phyloP scores from a whole-genome alignment of 1,140 invertebrate species.

The Pygmarrhopalites habei region DNA sequence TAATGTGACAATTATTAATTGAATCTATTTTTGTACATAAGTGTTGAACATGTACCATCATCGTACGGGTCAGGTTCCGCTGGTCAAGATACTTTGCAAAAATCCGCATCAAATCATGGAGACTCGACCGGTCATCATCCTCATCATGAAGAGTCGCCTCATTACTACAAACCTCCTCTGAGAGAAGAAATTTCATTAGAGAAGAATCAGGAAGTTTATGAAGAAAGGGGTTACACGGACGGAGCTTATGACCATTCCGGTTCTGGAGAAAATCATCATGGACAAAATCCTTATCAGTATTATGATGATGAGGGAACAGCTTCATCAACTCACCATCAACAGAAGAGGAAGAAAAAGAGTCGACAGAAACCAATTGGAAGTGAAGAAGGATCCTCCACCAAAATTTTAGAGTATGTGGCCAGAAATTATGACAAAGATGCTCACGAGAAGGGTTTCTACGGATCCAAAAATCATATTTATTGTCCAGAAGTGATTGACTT shows the following conservation, averaged over 20 bases:
- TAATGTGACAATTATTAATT: neutral
- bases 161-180: conserved; percentile 14
- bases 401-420: conserved; percentile 23
- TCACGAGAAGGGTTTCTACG: conserved; percentile 30
- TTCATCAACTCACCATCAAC: neutral
- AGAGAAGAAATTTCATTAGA: conserved; percentile 28
- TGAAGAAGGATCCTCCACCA: conserved; percentile 26
- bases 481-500: conserved; percentile 36
- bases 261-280: conserved; percentile 9
- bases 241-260: conserved; percentile 21
- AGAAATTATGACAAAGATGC: conserved; percentile 25
- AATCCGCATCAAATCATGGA: neutral
- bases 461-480: conserved; percentile 28
- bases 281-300: neutral
- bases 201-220: conserved; percentile 37
- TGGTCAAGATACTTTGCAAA: neutral
- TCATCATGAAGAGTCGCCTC: neutral
- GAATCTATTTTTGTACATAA: neutral
- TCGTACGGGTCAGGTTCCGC: neutral
- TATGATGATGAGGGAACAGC: neutral
- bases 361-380: conserved; percentile 4
- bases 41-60: conserved; percentile 19
- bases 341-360: neutral
- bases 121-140: too few relatives aligned
- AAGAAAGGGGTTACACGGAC: conserved; percentile 33